These are phyloP conservation scores for Conchocele bisecta DNA, from an alignment of 2,888 invertebrate genomes.

Conservation along the genomic window DNA sequence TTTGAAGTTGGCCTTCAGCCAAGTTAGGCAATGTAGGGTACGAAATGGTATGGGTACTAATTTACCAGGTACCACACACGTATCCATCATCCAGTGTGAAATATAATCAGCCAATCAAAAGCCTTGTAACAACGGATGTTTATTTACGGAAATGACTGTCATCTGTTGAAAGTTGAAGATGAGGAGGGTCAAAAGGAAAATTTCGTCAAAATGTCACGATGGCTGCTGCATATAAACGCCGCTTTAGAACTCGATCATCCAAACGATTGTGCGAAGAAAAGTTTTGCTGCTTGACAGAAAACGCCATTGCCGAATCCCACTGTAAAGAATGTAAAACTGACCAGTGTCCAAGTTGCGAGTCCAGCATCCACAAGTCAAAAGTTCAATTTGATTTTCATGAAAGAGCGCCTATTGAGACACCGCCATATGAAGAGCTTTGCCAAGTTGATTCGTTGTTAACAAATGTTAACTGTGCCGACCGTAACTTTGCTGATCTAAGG, in stretches of 20 bases:
- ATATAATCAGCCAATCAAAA: slow-evolving; percentile 16
- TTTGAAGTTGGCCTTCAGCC: too few species aligned
- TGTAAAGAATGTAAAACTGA: slow-evolving; percentile 81
- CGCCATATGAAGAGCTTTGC: slow-evolving; percentile 76
- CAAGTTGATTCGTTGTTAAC: slow-evolving; percentile 60
- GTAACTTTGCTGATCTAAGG: slow-evolving; percentile 81
- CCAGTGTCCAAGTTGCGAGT: slow-evolving; percentile 81
- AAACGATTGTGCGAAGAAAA: slow-evolving; percentile 77
- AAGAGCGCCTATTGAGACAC: slow-evolving; percentile 69
- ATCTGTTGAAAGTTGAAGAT: slow-evolving; percentile 38
- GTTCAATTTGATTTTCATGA: slow-evolving; percentile 78
- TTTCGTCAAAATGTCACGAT: slow-evolving; percentile 49
- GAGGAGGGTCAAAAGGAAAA: slow-evolving; percentile 22
- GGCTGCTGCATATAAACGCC: slow-evolving; percentile 63
- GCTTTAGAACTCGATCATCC: slow-evolving; percentile 73
- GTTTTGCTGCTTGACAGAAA: slow-evolving; percentile 74
- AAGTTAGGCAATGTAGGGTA: too few species aligned
- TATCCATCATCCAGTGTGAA: too few species aligned
- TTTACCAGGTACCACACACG: too few species aligned
- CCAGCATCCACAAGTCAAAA: slow-evolving; percentile 76
- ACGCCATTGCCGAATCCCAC: slow-evolving; percentile 73
- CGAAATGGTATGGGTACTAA: too few species aligned
- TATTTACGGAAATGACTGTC: slow-evolving; percentile 63
- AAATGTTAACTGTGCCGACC: slow-evolving; percentile 69
- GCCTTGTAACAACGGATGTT: slow-evolving; percentile 19